These are phyloP conservation scores for Arctopsyche grandis DNA, from an alignment of 1,140 invertebrate genomes.

Conservation along the genomic window DNA sequence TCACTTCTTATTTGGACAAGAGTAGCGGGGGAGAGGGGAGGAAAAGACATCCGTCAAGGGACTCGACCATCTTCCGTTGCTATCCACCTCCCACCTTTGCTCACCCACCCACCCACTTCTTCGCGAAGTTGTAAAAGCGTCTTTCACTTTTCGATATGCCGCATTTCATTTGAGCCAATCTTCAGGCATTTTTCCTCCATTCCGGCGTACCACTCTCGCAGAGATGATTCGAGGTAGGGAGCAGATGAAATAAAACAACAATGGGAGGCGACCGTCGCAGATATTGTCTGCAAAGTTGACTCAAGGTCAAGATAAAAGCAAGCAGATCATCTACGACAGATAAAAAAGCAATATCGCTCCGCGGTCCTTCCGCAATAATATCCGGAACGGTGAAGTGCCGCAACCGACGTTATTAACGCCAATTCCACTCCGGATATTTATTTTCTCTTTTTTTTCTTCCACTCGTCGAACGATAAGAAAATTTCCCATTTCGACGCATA, in stretches of 20 bases:
- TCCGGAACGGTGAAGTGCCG: constrained; percentile 21
- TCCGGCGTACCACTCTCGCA: background rate
- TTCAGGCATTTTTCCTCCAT: background rate
- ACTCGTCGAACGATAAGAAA: background rate
- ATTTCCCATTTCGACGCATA: background rate
- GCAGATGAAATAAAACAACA: background rate
- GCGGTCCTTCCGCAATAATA: constrained; percentile 21
- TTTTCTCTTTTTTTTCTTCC: background rate
- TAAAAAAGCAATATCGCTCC: constrained; percentile 31
- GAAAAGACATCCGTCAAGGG: constrained; percentile 9
- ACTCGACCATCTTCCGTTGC: constrained; percentile 6
- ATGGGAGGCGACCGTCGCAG: background rate
- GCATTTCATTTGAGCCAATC: background rate
- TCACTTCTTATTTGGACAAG: constrained; percentile 21
- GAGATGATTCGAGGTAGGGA: background rate
- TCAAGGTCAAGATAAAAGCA: constrained; percentile 15
- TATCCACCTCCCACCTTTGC: no score
- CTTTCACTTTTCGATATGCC: constrained; percentile 6
- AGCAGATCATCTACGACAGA: constrained; percentile 18
- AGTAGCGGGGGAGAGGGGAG: background rate
- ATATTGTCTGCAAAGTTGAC: background rate
- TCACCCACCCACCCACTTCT: no score
- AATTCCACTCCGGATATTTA: constrained; percentile 8
- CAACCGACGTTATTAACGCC: constrained; percentile 10
- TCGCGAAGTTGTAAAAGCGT: background rate